Base-by-base conservation (phyloP, 2,888 invertebrate genomes). In the Eudasyphora cyanicolor region DNA sequence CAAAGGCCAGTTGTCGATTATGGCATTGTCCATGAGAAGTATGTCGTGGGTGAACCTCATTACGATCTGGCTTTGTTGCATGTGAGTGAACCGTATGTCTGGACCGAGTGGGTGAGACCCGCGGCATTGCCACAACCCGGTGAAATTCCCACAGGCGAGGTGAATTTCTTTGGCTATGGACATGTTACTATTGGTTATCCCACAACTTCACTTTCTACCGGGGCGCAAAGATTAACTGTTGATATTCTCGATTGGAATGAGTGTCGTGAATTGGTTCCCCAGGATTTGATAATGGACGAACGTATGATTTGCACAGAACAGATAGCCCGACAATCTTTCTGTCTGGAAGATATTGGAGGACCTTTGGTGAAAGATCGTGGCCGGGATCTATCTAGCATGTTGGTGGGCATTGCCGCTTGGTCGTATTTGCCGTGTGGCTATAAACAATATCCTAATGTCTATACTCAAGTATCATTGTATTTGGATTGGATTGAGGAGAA, bases 341-440 rank as follows among this genome's bases (percentile, higher is more conserved):
- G 69, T 49, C 27, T 19, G 14, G 27, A 17, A 1, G 69, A 69
- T 49, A 1, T n/a, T 21, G 69, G 69, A 1, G 69, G 69, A 4
- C 69, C 69, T 5, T 49, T 69, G 69, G 49, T 49, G 14, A 69
- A n/a, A n/a, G n/a, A 14, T n/a, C 42, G 32, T 6, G n/a, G 27
- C 2, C 17, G 17, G 1, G 54, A 35, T 0, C 0, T 19, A 0
- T 17, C 71, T 0, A 2, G n/a, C n/a, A n/a, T 54, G 29, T 54
- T 71, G 32, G 51, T 71, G 12, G 71, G 71, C 21, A 32, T 71
- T 51, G 71, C 71, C 19, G 29, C 71, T 7, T 71, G 71, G 71
- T 17, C 51, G 0, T 71, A 71, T 71, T 4, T 5, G 17, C 71
- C 71, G 0, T 71, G 71, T 8, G 71, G 71, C 24, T 32, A 54